Evolutionary conservation across 2,113 vertebrate species (phyloP).

Genomic region (Ammodytes marinus): DNA sequence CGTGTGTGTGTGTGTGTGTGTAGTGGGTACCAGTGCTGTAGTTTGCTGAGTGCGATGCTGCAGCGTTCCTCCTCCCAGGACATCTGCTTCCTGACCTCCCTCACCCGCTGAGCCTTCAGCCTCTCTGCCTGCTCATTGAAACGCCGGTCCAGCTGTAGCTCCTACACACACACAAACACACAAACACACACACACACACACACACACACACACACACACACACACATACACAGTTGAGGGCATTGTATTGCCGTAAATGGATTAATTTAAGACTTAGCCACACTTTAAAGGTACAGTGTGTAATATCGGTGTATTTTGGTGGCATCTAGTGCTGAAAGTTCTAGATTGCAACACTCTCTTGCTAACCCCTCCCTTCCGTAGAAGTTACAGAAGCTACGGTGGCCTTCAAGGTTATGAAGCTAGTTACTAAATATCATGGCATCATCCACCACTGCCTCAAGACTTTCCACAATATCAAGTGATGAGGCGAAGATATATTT

Average conservation of each 20-base stretch:
- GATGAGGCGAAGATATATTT: too few species aligned
- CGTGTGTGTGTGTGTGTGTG: constrained; percentile 3
- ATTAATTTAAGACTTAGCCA: not conserved
- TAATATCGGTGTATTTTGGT: too few species aligned
- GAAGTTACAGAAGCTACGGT: too few species aligned
- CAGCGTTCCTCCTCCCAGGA: constrained; percentile 90
- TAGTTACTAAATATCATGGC: too few species aligned
- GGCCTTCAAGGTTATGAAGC: too few species aligned
- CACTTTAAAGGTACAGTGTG: not conserved
- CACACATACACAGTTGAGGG: constrained; percentile 8
- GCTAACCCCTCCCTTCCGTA: too few species aligned
- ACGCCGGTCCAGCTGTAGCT: constrained; percentile 85
- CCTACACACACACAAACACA: constrained; percentile 76
- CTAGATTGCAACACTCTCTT: too few species aligned
- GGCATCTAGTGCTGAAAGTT: too few species aligned
- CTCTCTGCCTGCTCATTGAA: constrained; percentile 86
- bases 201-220: constrained; percentile 34
- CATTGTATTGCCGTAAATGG: not conserved
- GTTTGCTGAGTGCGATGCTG: constrained; percentile 85
- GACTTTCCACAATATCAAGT: too few species aligned
- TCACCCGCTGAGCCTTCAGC: constrained; percentile 80
- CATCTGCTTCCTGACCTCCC: constrained; percentile 86
- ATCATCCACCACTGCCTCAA: too few species aligned
- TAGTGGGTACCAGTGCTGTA: constrained; percentile 84
- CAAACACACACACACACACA: not conserved